A percentile compares a stretch with the other conserved stretches of the same genome.
Evolutionary conservation across 35 echinoderm and acorn worm genomes (phyloP).

Genomic region (Diadema setosum): DNA sequence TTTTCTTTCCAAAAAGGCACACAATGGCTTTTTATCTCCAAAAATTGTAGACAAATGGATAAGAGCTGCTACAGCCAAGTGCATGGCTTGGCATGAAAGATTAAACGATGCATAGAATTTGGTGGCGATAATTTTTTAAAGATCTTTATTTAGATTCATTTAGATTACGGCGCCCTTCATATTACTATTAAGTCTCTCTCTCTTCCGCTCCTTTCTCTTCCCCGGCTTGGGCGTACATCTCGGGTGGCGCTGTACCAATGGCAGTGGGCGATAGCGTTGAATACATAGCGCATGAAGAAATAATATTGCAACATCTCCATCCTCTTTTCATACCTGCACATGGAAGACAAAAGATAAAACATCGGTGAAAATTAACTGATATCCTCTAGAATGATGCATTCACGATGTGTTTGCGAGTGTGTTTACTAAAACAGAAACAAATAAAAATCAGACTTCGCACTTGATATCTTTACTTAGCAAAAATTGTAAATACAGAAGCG

Average conservation of each 20-base stretch:
- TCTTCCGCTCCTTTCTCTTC: background rate
- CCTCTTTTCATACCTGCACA: conserved; percentile 21
- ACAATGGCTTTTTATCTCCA: conserved; percentile 30
- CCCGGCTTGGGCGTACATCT: background rate
- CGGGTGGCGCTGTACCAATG: conserved; percentile 8
- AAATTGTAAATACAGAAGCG: too few relatives aligned
- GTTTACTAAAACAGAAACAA: too few relatives aligned
- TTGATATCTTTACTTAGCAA: too few relatives aligned
- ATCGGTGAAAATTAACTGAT: too few relatives aligned
- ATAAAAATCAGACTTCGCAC: too few relatives aligned
- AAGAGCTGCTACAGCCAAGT: conserved; percentile 15
- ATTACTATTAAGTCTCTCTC: background rate
- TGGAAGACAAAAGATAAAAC: background rate
- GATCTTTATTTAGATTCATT: conserved; percentile 25
- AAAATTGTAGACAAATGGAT: conserved; percentile 29
- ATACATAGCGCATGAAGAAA: conserved; percentile 32
- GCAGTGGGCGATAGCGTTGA: conserved; percentile 22
- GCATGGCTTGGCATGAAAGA: conserved; percentile 17
- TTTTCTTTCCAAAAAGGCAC: conserved; percentile 20
- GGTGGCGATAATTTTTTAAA: conserved; percentile 26
- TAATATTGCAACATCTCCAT: conserved; percentile 25
- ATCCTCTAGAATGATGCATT: too few relatives aligned
- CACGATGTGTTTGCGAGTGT: too few relatives aligned
- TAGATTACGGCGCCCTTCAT: background rate
- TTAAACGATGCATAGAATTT: conserved; percentile 33